Evolutionary conservation across 2,113 vertebrate species (phyloP).

Genomic region (Thalassarche chlororhynchos): DNA sequence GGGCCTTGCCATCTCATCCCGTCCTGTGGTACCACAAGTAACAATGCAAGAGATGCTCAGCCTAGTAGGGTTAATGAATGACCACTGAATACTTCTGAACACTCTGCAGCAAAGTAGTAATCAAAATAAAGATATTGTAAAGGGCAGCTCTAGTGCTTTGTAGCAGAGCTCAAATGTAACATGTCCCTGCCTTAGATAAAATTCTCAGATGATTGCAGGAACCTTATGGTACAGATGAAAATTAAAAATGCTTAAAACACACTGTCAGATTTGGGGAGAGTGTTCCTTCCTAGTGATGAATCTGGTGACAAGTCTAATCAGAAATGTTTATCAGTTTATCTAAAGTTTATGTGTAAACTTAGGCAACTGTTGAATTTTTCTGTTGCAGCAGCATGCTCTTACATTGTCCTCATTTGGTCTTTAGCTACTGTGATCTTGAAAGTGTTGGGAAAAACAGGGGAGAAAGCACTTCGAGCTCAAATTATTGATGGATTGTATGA

Average conservation of each 20-base stretch:
- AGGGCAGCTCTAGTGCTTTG: neutral
- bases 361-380: neutral
- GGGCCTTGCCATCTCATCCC: neutral
- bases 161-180: neutral
- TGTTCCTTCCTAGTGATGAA: neutral
- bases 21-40: neutral
- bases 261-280: neutral
- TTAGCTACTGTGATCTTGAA: neutral
- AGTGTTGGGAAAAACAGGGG: neutral
- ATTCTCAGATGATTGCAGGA: neutral
- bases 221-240: neutral
- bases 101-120: neutral
- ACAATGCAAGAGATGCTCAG: neutral
- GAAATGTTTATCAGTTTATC: neutral
- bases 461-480: neutral
- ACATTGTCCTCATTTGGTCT: neutral
- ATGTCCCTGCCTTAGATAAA: neutral
- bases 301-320: neutral
- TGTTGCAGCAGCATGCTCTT: neutral
- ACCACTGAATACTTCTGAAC: neutral
- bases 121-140: neutral
- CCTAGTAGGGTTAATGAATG: neutral
- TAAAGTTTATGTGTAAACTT: neutral
- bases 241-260: neutral
- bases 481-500: neutral